Evolutionary conservation across 2,113 vertebrate genomes (phyloP), one percentile per base, ranked within the genome.

Genomic region (Solea senegalensis): DNA sequence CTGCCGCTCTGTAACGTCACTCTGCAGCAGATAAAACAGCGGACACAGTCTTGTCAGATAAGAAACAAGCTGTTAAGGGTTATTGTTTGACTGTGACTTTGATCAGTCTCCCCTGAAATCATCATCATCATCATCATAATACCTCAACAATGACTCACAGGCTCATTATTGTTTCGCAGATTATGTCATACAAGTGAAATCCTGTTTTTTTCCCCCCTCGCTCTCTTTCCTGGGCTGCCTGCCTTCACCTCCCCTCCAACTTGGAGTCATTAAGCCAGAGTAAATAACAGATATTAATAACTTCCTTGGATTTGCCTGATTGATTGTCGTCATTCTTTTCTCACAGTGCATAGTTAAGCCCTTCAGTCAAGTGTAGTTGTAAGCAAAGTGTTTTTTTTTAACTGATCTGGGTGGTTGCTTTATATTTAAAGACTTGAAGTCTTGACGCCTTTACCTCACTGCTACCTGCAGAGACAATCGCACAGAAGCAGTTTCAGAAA

Each of bases 61-160:
- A 56, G 40, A 34, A 34, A 34, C 34, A 60, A 60, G 54, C 77
- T 74, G 65, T 3, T 52, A 51, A 1, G 13, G 28, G 44, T 80
- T 68, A 75, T 26, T 13, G 51, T 26, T 14, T 52, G 11, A 39
- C 53, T 26, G 39, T 6, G 7, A 14, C 65, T 85, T 76, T 84
- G 48, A 77, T 74, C 43, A 1, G 53, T 51, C 16, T 64, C 68
- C 65, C 76, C 43, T 44, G 8, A 8, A 10, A 4, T 45, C 8
- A 45, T 45, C 3, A 45, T 9, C 44, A 45, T 9, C 44, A 45
- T 5, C 34, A 48, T 72, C 59, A 5, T n/a, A 76, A 86, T 81
- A 63, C 66, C 41, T 73, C 49, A 49, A 46, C 74, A 57, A 7
- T 91, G 78, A 87, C 54, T 88, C 89, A 81, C 43, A 0, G 1